Conservation (phyloP, 2,888 invertebrate genomes). For the Phaonia tiefii region DNA sequence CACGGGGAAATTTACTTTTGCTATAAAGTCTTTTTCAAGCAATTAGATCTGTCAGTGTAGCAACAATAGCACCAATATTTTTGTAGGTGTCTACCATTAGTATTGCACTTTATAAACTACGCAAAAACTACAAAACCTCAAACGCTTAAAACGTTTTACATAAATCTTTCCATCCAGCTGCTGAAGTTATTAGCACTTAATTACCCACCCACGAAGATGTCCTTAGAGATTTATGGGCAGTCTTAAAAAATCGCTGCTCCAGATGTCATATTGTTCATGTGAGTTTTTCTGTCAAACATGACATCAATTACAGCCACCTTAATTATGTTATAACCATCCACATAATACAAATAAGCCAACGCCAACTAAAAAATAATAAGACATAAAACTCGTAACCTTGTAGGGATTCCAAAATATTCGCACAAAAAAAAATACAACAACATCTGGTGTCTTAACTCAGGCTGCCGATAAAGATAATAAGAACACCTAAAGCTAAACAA, state of each 20-base stretch:
- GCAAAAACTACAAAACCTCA: no score
- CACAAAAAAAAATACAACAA: conserved; percentile 29
- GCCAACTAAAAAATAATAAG: conserved; percentile 38
- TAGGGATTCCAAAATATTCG: conserved; percentile 64
- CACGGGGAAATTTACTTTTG: no score
- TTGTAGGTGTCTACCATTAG: no score
- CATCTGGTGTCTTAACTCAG: conserved; percentile 3
- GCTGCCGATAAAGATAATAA: no score
- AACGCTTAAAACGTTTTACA: no score
- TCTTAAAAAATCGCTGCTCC: background rate
- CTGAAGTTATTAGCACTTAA: no score
- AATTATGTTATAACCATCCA: conserved; percentile 46
- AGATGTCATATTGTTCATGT: conserved; percentile 18
- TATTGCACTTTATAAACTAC: no score
- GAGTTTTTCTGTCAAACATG: background rate
- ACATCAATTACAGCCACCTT: conserved; percentile 43
- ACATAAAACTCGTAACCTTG: conserved; percentile 62
- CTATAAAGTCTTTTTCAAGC: no score
- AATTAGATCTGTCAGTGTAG: no score
- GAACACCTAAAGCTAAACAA: background rate
- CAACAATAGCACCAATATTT: no score
- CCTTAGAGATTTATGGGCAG: background rate
- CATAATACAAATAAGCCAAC: conserved; percentile 25
- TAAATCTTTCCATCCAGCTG: no score
- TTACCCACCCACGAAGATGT: no score